Percentiles rank a stretch among this genome's conserved stretches.
Conservation (phyloP, 1,140 invertebrate genomes). For the Drosophila pandora region DNA sequence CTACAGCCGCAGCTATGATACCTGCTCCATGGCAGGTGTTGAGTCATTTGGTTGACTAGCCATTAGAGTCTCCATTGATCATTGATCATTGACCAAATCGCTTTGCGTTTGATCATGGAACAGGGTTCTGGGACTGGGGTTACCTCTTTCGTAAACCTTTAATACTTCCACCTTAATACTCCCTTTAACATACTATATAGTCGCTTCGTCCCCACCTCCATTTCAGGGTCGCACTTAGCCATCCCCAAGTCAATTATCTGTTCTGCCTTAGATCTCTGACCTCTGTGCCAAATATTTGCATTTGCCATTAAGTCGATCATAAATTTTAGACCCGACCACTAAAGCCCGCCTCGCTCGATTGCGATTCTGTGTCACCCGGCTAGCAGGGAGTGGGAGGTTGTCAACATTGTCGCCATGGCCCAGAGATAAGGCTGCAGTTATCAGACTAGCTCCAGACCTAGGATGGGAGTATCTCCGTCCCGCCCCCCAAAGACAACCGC, state of each 20-base stretch:
- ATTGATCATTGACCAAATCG: slow-evolving; percentile 24
- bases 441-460: slow-evolving; percentile 21
- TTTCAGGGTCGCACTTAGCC: slow-evolving; percentile 22
- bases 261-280: slow-evolving; percentile 55
- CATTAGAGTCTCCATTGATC: slow-evolving; percentile 72
- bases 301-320: slow-evolving; percentile 53
- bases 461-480: slow-evolving; percentile 12
- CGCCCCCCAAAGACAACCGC: slow-evolving; percentile 28
- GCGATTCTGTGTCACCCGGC: slow-evolving; percentile 43
- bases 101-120: slow-evolving; percentile 1
- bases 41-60: slow-evolving; percentile 70
- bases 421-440: slow-evolving; percentile 33
- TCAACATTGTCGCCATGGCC: slow-evolving; percentile 41
- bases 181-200: background rate
- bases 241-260: slow-evolving; percentile 10
- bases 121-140: background rate
- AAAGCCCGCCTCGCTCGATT: slow-evolving; percentile 23
- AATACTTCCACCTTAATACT: background rate
- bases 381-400: slow-evolving; percentile 16
- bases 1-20: slow-evolving; percentile 25
- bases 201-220: background rate
- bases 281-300: slow-evolving; percentile 56
- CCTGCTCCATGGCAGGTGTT: slow-evolving; percentile 64
- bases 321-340: slow-evolving; percentile 32
- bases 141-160: background rate